Percentiles rank a stretch among this genome's conserved stretches.
Evolutionary conservation across 2,113 vertebrate genomes (phyloP).

Genomic region (Meleagris gallopavo): DNA sequence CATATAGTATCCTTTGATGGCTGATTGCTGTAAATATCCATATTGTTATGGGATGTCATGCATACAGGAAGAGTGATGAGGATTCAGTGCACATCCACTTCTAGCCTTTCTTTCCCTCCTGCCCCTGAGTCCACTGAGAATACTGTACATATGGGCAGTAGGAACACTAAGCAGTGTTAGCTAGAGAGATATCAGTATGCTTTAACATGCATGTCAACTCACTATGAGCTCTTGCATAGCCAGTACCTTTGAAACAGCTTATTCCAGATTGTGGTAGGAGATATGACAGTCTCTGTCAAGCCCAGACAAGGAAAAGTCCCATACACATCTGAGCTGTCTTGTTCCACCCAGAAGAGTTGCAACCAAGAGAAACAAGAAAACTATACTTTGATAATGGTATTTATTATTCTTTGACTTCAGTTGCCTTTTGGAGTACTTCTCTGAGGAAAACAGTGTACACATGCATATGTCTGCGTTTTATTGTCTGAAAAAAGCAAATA

Average conservation of each 20-base stretch:
- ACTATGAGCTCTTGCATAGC: neutral
- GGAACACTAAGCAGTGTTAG: neutral
- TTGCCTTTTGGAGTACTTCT: neutral
- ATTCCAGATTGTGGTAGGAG: neutral
- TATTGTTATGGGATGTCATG: rapidly evolving
- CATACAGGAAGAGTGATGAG: neutral
- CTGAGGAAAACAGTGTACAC: neutral
- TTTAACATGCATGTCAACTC: rapidly evolving
- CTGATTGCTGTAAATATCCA: neutral
- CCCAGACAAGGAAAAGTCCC: neutral
- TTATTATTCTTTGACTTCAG: neutral
- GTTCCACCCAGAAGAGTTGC: neutral
- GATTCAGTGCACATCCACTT: rapidly evolving
- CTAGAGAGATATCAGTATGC: neutral
- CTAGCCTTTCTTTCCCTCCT: neutral
- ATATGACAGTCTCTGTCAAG: rapidly evolving
- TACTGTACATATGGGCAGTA: neutral
- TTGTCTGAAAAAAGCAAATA: neutral
- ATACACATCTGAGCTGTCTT: neutral
- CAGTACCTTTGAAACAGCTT: neutral
- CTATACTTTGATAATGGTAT: neutral
- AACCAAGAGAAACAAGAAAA: neutral
- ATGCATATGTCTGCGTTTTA: neutral
- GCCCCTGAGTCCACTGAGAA: neutral
- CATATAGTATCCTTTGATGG: neutral